phyloP scores from a whole-genome alignment of 2,113 vertebrate genomes.

The Riparia riparia region DNA sequence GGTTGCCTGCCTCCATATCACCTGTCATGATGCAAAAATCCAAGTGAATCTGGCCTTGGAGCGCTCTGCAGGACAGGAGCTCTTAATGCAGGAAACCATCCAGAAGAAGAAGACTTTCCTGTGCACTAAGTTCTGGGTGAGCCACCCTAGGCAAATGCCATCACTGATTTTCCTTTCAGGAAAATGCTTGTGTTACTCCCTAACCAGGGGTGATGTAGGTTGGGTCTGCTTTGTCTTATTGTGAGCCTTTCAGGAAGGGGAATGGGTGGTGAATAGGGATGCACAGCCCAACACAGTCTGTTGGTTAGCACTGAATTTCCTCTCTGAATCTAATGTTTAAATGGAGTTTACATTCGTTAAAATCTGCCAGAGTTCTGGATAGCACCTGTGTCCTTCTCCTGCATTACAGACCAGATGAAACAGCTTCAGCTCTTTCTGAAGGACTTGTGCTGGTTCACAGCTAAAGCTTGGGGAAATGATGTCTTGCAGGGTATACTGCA shows the following conservation, averaged over 20 bases:
- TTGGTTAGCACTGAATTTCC: neutral
- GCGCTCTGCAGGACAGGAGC: neutral
- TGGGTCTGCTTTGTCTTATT: neutral
- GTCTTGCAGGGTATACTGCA: neutral
- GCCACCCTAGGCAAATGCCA: neutral
- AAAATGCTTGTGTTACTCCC: neutral
- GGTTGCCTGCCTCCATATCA: constrained; percentile 54
- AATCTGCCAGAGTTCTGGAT: neutral
- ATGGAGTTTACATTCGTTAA: neutral
- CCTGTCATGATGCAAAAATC: constrained; percentile 21
- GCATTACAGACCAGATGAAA: neutral
- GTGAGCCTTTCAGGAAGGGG: neutral
- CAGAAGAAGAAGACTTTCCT: constrained; percentile 48
- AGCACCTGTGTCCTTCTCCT: neutral
- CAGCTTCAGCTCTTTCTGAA: neutral
- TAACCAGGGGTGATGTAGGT: neutral
- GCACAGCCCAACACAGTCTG: neutral
- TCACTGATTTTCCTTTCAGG: neutral
- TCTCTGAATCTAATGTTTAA: neutral
- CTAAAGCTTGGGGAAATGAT: neutral
- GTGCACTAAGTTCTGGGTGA: constrained; percentile 60
- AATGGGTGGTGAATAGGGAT: neutral
- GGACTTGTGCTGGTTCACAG: neutral
- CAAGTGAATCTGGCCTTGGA: constrained; percentile 42
- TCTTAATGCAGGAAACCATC: constrained; percentile 16